Percentiles rank a stretch among this genome's conserved stretches.
Evolutionary conservation across 2,113 vertebrate species (phyloP).

Genomic region (Glaucidium brasilianum): DNA sequence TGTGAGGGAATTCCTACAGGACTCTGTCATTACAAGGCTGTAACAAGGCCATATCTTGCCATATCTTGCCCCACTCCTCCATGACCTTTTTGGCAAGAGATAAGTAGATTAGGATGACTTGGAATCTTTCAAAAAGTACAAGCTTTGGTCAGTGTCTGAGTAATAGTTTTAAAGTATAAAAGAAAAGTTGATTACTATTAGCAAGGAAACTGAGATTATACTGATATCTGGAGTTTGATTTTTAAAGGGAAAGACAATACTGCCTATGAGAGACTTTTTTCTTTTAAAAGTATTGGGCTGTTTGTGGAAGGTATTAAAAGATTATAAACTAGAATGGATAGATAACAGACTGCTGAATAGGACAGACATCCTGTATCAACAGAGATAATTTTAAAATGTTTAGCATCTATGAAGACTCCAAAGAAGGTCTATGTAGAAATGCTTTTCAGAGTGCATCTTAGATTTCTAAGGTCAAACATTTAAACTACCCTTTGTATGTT

Average conservation of each 20-base stretch:
- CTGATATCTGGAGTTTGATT: background rate
- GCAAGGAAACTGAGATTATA: background rate
- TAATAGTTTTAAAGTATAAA: background rate
- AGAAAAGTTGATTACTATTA: background rate
- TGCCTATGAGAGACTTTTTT: background rate
- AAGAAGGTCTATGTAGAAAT: background rate
- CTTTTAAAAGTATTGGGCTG: background rate
- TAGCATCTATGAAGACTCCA: background rate
- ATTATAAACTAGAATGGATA: background rate
- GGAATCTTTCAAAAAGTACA: background rate
- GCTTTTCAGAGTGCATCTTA: background rate
- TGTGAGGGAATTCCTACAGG: background rate
- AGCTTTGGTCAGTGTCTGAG: background rate
- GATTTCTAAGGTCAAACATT: background rate
- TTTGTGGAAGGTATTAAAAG: background rate
- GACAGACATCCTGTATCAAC: background rate
- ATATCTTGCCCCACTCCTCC: background rate
- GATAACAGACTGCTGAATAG: background rate
- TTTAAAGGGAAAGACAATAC: background rate
- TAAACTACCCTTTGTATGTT: background rate
- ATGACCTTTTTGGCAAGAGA: background rate
- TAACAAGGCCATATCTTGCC: background rate
- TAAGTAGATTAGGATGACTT: background rate
- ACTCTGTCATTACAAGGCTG: background rate
- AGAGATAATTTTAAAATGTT: background rate